Base-by-base conservation (phyloP, 2,888 invertebrate genomes). In the Leucania comma region DNA sequence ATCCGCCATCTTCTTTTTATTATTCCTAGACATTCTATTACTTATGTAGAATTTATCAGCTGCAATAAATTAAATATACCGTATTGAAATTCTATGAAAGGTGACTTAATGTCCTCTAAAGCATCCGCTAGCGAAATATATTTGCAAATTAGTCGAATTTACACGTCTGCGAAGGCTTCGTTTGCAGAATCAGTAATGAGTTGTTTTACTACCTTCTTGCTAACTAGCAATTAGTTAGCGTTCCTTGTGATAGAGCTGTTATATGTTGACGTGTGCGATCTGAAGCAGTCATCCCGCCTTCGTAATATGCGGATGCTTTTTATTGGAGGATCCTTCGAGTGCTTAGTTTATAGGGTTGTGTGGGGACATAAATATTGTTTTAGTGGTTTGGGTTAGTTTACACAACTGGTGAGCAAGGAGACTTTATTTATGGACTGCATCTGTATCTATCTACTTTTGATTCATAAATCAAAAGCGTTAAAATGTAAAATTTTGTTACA, bases 81-180 rank as follows among this genome's bases (percentile, higher is more conserved):
- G 67, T 75, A 67, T 86, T 81, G 74, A 68, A 76, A 87, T 83
- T 78, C 68, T 48, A 62, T 54, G 53, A 53, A 42, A 68, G 58
- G 57, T 57, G 35, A 35, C 12, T 71, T 50, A 80, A 80, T 69
- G 53, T 73, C 54, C 50, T 65, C 58, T 80, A 75, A 82, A 82
- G 86, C 88, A 86, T 89, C 89, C 89, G 87, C 81, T 86, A 82
- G 75, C 82, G 80, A 87, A 89, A 84, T 83, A 88, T 83, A 89
- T 90, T 91, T 89, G 92, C 90, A 87, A 90, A 90, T 90, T 84
- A 86, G 82, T 78, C 68, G 66, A 74, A 72, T 72, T 68, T 65
- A 79, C 83, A 80, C 85, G 86, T 83, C 75, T 67, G 12, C 64
- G 53, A 54, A 54, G 58, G 58, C 64, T 60, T 53, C 58, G 68